A percentile compares a stretch with the other conserved stretches of the same genome.
These are phyloP conservation scores for Oncorhynchus tshawytscha DNA, from an alignment of 2,113 vertebrate genomes.

Conservation along the genomic window DNA sequence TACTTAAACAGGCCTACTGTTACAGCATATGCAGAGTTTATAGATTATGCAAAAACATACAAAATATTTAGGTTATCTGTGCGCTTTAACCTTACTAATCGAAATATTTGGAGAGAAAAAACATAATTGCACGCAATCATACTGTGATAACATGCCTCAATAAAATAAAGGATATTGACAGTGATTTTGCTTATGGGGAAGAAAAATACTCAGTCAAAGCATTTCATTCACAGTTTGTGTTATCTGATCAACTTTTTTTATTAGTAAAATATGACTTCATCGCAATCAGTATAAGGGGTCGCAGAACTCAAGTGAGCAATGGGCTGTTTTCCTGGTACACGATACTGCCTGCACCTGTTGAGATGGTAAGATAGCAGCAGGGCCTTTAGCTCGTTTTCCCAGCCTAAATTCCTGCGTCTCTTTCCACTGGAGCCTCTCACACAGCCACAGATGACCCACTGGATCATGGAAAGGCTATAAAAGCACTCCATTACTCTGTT, in stretches of 20 bases:
- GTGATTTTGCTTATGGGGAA: not conserved
- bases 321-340: slow-evolving; percentile 36
- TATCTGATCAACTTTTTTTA: not conserved
- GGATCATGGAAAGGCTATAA: slow-evolving; percentile 73
- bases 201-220: not conserved
- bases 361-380: slow-evolving; percentile 67
- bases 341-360: slow-evolving; percentile 45
- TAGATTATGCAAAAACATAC: not conserved
- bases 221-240: not conserved
- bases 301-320: slow-evolving; percentile 28
- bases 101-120: not conserved
- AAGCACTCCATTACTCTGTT: slow-evolving; percentile 48
- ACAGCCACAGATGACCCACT: slow-evolving; percentile 26
- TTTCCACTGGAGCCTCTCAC: slow-evolving; percentile 64
- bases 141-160: not conserved
- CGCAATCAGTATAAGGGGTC: not conserved
- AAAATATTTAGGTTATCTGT: not conserved
- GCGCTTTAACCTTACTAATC: not conserved
- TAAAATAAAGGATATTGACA: not conserved
- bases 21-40: not conserved
- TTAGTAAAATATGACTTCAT: not conserved
- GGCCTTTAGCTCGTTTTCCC: slow-evolving; percentile 50
- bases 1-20: not conserved
- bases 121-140: not conserved
- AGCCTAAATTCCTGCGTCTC: slow-evolving; percentile 59